A percentile compares a stretch with the other conserved stretches of the same genome.
Conservation (phyloP, 1,140 invertebrate species). For the Pectinophora gossypiella region DNA sequence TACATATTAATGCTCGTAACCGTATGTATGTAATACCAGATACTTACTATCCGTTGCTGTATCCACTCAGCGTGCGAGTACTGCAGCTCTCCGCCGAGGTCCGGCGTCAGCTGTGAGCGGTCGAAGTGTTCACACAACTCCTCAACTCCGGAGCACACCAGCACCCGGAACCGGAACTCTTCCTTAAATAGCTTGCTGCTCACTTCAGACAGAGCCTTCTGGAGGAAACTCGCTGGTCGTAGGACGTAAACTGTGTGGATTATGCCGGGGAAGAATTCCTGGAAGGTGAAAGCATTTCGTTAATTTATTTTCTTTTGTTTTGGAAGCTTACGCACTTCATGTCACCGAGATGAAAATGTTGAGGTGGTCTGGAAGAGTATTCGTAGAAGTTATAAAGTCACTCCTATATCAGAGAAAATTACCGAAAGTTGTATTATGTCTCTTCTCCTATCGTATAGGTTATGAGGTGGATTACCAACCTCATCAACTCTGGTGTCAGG, state of each 20-base stretch:
- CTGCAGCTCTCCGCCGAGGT: slow-evolving; percentile 90
- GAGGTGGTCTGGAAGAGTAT: no score
- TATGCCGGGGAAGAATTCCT: slow-evolving; percentile 96
- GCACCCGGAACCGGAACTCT: slow-evolving; percentile 94
- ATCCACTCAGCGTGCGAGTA: slow-evolving; percentile 98
- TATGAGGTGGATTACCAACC: no score
- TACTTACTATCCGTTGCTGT: slow-evolving; percentile 93
- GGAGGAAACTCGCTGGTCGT: slow-evolving; percentile 93
- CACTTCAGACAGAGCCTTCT: slow-evolving; percentile 96
- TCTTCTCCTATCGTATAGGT: no score
- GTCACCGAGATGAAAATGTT: no score
- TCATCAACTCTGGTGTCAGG: no score
- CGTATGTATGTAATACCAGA: no score
- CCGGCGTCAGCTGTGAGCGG: slow-evolving; percentile 88
- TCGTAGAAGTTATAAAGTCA: no score
- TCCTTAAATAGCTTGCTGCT: slow-evolving; percentile 96
- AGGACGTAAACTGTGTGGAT: slow-evolving; percentile 95
- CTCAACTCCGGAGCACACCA: slow-evolving; percentile 84
- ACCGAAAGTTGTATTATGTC: no score
- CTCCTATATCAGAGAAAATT: no score
- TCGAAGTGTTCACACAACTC: slow-evolving; percentile 93
- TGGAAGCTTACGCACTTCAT: no score
- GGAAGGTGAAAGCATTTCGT: slow-evolving; percentile 63
- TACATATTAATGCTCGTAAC: no score
- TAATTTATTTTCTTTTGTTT: no score